phyloP scores from a whole-genome alignment of 2,113 vertebrate species.

The Antechinus stuartii region DNA sequence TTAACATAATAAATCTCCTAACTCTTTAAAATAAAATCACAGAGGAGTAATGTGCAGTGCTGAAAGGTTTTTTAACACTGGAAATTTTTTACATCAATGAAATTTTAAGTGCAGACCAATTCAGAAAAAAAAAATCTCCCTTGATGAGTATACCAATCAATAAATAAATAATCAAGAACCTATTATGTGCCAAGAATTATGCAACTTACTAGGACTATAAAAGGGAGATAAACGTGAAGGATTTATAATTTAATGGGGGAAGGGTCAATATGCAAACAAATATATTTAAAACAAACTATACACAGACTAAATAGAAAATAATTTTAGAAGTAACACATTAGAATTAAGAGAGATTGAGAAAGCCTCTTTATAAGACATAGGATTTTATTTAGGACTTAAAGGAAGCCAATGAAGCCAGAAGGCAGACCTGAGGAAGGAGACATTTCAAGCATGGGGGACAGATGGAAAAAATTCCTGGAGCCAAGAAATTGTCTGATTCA shows the following conservation, averaged over 20 bases:
- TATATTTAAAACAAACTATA: not conserved
- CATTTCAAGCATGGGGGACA: no score
- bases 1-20: no score
- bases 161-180: no score
- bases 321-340: not conserved
- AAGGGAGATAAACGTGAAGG: not conserved
- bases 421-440: not conserved
- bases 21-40: no score
- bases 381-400: not conserved
- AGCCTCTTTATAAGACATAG: not conserved
- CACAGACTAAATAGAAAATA: not conserved
- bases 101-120: no score
- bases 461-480: not conserved
- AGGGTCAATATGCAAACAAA: not conserved
- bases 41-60: no score
- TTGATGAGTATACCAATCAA: not conserved
- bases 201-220: not conserved
- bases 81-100: no score
- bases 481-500: not conserved
- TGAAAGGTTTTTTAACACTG: no score
- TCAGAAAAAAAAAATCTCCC: not conserved
- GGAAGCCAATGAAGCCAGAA: not conserved
- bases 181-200: not conserved
- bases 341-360: not conserved
- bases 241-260: not conserved